These are phyloP conservation scores for Achatina immaculata DNA, from an alignment of 1,140 invertebrate species.

Conservation along the genomic window DNA sequence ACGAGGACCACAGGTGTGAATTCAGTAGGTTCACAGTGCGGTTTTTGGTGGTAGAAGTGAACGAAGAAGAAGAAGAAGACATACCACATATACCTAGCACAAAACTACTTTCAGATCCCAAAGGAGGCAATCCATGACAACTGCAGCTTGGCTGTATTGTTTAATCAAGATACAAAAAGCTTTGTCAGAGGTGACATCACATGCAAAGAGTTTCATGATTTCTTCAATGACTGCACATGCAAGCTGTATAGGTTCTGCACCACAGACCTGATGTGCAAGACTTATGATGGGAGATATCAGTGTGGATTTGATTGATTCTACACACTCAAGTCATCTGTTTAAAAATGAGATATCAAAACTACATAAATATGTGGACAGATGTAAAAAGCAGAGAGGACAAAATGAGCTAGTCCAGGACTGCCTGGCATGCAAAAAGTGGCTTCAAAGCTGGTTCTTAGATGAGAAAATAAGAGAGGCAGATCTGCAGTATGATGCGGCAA, in stretches of 20 bases:
- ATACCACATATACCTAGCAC: too few relatives aligned
- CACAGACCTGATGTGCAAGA: not conserved
- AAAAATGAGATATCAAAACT: not conserved
- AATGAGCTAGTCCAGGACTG: not conserved
- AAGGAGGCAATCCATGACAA: too few relatives aligned
- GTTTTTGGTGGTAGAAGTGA: too few relatives aligned
- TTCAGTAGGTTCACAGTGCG: too few relatives aligned
- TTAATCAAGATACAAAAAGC: not conserved
- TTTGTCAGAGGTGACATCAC: not conserved
- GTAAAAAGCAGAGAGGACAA: not conserved
- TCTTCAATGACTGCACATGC: not conserved
- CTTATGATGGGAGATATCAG: not conserved
- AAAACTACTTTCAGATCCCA: too few relatives aligned
- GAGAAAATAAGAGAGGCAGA: not conserved
- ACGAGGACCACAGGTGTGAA: too few relatives aligned
- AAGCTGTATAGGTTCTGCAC: not conserved
- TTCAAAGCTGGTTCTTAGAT: not conserved
- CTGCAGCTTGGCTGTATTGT: not conserved
- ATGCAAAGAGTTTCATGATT: not conserved
- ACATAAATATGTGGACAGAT: not conserved
- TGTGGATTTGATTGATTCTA: not conserved
- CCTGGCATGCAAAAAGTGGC: not conserved
- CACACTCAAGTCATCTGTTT: not conserved
- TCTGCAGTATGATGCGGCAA: not conserved
- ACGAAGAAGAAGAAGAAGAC: too few relatives aligned